phyloP scores from a whole-genome alignment of 2,797 vertebrate genomes.

The Siniperca obscura region DNA sequence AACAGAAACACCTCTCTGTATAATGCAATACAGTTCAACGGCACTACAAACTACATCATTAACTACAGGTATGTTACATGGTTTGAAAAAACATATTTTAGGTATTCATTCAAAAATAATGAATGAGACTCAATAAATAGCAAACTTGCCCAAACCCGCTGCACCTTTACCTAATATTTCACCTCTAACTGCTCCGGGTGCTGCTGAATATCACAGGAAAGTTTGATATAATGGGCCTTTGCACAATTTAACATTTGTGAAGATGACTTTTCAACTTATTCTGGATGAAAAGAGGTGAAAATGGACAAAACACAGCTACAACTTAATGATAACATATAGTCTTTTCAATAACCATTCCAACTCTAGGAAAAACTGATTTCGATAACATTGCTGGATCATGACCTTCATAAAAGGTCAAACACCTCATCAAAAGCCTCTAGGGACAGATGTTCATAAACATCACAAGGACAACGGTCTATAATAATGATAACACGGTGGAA shows the following conservation, averaged over 20 bases:
- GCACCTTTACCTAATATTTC: not conserved
- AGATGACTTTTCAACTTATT: not conserved
- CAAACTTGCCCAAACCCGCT: not conserved
- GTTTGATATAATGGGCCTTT: constrained; percentile 18
- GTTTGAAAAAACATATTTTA: not conserved
- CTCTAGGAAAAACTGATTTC: constrained; percentile 33
- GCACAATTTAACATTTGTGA: constrained; percentile 27
- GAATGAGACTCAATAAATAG: not conserved
- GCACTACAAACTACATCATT: not conserved
- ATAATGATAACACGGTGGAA: constrained; percentile 66
- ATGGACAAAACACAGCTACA: not conserved
- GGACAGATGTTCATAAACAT: constrained; percentile 65
- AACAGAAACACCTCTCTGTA: not conserved
- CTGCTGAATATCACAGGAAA: constrained; percentile 12
- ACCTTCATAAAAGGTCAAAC: constrained; percentile 58
- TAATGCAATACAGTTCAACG: not conserved
- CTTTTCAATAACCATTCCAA: constrained; percentile 10
- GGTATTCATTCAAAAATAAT: not conserved
- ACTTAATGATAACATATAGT: constrained; percentile 1
- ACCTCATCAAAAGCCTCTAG: constrained; percentile 50
- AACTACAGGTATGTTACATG: not conserved
- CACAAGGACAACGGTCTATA: constrained; percentile 45
- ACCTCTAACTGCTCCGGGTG: constrained; percentile 9
- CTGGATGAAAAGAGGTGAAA: constrained; percentile 8
- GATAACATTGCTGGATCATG: constrained; percentile 48